Percentiles rank a stretch among this genome's conserved stretches.
Evolutionary conservation across 2,113 vertebrate species (phyloP).

Genomic region (Engystomops pustulosus): DNA sequence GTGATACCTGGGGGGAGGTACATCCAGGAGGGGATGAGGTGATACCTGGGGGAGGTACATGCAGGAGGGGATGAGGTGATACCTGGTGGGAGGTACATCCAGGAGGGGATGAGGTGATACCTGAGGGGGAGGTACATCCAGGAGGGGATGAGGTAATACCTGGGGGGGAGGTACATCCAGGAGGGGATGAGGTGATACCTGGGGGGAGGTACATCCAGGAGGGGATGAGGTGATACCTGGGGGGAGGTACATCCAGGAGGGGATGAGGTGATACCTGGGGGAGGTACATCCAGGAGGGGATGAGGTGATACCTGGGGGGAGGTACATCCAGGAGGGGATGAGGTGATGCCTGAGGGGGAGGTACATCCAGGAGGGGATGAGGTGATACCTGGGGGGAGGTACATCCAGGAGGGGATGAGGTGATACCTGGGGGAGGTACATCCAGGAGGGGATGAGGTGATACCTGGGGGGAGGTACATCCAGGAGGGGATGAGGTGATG

Average conservation of each 20-base stretch:
- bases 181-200: background rate
- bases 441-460: too few relatives aligned
- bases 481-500: background rate
- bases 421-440: background rate
- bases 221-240: background rate
- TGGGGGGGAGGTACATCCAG: too few relatives aligned
- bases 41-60: background rate
- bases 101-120: background rate
- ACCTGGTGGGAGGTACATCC: background rate
- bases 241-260: too few relatives aligned
- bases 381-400: background rate
- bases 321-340: too few relatives aligned
- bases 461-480: background rate
- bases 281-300: too few relatives aligned
- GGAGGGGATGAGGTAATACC: background rate
- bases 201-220: background rate
- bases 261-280: background rate
- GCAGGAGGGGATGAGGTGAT: background rate
- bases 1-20: background rate
- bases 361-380: too few relatives aligned
- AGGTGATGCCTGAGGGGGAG: background rate
- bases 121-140: too few relatives aligned
- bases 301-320: background rate
- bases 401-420: background rate
- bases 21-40: background rate